phyloP scores from a whole-genome alignment of 2,797 vertebrate species.

The Sebastes oblongus region DNA sequence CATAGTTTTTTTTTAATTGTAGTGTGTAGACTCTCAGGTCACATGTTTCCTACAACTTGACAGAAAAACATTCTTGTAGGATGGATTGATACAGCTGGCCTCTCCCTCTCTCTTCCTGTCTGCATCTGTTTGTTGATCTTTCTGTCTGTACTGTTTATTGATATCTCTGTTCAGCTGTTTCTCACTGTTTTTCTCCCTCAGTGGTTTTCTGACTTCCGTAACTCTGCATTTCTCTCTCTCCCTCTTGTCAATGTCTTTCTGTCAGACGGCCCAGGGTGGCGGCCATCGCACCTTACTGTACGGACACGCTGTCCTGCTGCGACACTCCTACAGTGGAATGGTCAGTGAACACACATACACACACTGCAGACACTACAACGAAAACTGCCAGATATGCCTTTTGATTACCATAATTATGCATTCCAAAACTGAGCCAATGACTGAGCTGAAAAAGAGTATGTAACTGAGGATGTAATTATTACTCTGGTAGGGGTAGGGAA shows the following conservation, averaged over 20 bases:
- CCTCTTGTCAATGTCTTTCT: background rate
- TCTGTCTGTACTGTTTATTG: constrained; percentile 5
- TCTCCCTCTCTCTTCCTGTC: constrained; percentile 7
- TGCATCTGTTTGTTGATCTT: background rate
- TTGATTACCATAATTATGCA: constrained; percentile 86
- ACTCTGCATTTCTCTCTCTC: background rate
- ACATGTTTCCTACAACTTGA: background rate
- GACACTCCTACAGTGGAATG: constrained; percentile 97
- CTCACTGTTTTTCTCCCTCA: background rate
- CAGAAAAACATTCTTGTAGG: background rate
- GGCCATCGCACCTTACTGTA: constrained; percentile 94
- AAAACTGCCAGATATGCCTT: constrained; percentile 94
- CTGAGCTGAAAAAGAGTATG: background rate
- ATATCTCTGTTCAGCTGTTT: constrained; percentile 1
- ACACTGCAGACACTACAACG: constrained; percentile 72
- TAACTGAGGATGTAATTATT: background rate
- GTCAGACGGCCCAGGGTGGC: constrained; percentile 90
- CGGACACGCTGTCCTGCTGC: constrained; percentile 90
- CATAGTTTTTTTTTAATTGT: too few species aligned
- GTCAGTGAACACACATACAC: constrained; percentile 71
- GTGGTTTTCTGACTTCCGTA: constrained; percentile 1
- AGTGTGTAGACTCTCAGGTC: background rate
- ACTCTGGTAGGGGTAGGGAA: background rate
- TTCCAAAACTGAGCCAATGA: constrained; percentile 80
- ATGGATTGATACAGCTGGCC: background rate